phyloP scores from a whole-genome alignment of 2,797 vertebrate genomes.

The Tiaroga cobitis region DNA sequence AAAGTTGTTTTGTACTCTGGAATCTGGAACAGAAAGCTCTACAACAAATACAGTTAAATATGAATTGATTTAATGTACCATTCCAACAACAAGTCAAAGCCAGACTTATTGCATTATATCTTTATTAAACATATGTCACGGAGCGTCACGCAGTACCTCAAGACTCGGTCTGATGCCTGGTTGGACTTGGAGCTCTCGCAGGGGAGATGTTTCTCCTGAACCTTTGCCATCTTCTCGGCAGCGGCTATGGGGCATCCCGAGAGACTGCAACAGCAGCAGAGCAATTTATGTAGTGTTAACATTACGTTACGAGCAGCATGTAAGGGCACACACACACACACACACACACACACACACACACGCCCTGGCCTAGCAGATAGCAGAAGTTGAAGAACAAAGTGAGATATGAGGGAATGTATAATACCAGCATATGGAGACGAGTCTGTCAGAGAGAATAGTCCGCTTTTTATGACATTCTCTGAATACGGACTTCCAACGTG shows the following conservation, averaged over 20 bases:
- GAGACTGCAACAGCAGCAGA: constrained; percentile 84
- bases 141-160: constrained; percentile 82
- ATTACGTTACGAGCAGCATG: not conserved
- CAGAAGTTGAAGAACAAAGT: constrained; percentile 59
- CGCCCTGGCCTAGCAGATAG: constrained; percentile 43
- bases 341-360: constrained; percentile 32
- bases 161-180: constrained; percentile 95
- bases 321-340: constrained; percentile 37
- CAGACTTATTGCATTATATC: not conserved
- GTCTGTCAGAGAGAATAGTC: constrained; percentile 40
- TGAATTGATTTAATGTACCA: not conserved
- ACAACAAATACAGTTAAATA: not conserved
- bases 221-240: constrained; percentile 96
- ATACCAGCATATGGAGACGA: constrained; percentile 40
- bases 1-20: not conserved
- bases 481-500: constrained; percentile 27
- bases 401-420: constrained; percentile 59
- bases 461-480: constrained; percentile 30
- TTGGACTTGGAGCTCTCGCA: constrained; percentile 90
- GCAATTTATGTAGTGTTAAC: constrained; percentile 55
- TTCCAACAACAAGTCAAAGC: not conserved
- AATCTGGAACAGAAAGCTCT: not conserved
- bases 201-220: constrained; percentile 93
- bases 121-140: not conserved
- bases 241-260: constrained; percentile 97